Evolutionary conservation across 2,113 vertebrate genomes (phyloP), one percentile per base, ranked within the genome.

Genomic region (Catharus minimus): DNA sequence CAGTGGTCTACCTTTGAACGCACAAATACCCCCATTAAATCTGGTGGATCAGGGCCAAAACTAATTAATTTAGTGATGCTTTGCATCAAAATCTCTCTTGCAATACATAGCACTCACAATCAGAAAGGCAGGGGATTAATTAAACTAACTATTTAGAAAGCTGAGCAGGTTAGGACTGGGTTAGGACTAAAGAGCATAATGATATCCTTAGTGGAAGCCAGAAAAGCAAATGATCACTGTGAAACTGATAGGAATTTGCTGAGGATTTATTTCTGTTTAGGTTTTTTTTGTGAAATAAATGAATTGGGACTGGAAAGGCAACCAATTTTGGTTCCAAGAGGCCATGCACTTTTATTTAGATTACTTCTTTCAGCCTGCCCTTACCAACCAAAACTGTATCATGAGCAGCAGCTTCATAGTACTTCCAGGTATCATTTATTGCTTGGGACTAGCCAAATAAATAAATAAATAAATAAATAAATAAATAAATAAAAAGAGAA

Each of bases 61-160:
- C 91, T 90, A 95, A 95, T 94, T 95, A 96, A 93, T 95, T 94
- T 94, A 87, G 95, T 60, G 67, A 94, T 84, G 78, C 91, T 90
- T 96, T 93, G 84, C 84, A 69, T 95, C 84, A 73, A 80, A 95
- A 85, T 76, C 84, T 91, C 87, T 28, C 89, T 90, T 82, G 73
- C 67, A 89, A 67, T 82, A 90, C 83, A 64, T 21, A 89, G 86
- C 46, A 58, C 67, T 90, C 58, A 94, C 87, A 82, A 93, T 87
- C 84, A 90, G 91, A 78, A 93, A 95, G 92, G 92, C 79, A 55
- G 79, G 44, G 76, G 86, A 95, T 95, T 94, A 95, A 96, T 96
- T 93, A 96, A 95, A 90, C 69, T 39, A 93, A 86, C 88, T 94
- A 33, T 93, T 93, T 92, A 89, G 89, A 90, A 94, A 95, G 78